phyloP scores from a whole-genome alignment of 2,888 invertebrate species.

The Brachynemurus nebulosus region DNA sequence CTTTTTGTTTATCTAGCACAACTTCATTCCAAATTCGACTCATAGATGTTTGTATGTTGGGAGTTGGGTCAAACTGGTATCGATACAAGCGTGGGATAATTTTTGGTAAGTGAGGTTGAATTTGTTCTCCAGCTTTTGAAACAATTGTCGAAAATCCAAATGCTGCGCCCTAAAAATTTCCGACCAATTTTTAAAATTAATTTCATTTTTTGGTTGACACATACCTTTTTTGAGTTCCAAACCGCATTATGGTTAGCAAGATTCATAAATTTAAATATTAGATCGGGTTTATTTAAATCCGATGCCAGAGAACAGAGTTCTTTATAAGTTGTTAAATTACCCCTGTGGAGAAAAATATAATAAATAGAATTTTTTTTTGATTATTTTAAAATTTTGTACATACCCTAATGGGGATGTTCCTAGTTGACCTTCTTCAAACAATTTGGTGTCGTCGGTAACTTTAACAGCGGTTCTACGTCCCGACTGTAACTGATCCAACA shows the following conservation, averaged over 20 bases:
- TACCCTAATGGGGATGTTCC: conserved; percentile 81
- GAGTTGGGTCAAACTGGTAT: conserved; percentile 87
- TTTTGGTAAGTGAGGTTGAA: conserved; percentile 66
- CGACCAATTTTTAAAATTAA: no score
- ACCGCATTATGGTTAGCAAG: conserved; percentile 87
- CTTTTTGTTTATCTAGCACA: conserved; percentile 71
- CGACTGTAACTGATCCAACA: conserved; percentile 71
- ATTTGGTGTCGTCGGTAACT: conserved; percentile 67
- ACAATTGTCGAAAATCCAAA: conserved; percentile 85
- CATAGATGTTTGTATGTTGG: conserved; percentile 87
- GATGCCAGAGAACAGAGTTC: conserved; percentile 88
- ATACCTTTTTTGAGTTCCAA: conserved; percentile 83
- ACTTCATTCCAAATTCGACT: conserved; percentile 86
- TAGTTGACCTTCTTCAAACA: conserved; percentile 78
- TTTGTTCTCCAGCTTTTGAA: conserved; percentile 65
- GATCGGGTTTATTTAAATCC: conserved; percentile 87
- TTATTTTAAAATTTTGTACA: conserved; percentile 15
- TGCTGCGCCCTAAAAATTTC: conserved; percentile 56
- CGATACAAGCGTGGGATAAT: conserved; percentile 82
- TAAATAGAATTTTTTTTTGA: no score
- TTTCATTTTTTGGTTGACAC: neutral
- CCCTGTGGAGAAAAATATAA: conserved; percentile 50
- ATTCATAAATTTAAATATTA: conserved; percentile 93
- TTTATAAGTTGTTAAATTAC: conserved; percentile 83
- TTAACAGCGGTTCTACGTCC: conserved; percentile 60